phyloP scores from a whole-genome alignment of 2,113 vertebrate genomes.

The Neolamprologus brichardi region DNA sequence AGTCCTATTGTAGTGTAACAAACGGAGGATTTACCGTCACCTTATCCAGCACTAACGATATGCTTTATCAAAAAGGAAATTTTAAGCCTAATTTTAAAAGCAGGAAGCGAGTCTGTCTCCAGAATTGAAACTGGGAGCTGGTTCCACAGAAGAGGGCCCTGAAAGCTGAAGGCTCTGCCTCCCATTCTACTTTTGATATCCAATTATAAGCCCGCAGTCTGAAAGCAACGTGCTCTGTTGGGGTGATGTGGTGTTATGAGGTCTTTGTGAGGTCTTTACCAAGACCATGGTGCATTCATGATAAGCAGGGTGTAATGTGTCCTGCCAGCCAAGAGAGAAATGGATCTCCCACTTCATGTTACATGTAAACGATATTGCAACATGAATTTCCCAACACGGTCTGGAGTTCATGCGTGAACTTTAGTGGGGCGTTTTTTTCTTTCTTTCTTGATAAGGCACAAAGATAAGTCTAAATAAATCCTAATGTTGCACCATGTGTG shows the following conservation, averaged over 20 bases:
- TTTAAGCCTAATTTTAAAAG: fast-evolving
- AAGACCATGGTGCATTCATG: background rate
- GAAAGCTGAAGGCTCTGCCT: background rate
- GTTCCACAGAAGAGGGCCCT: background rate
- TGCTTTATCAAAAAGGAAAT: background rate
- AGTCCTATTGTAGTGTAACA: background rate
- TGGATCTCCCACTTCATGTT: background rate
- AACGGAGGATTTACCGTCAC: background rate
- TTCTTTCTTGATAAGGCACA: background rate
- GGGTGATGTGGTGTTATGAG: background rate
- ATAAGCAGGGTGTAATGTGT: background rate
- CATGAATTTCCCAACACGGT: background rate
- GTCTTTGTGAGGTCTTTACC: background rate
- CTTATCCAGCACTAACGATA: background rate
- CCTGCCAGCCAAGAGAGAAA: background rate
- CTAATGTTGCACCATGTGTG: background rate
- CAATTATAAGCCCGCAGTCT: background rate
- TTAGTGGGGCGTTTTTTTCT: fast-evolving
- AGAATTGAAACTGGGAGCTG: background rate
- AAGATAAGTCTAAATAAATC: background rate
- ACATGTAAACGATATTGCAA: background rate
- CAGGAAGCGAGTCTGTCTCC: background rate
- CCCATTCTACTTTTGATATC: background rate
- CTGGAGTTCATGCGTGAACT: background rate
- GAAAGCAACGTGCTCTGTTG: background rate